phyloP scores from a whole-genome alignment of 2,888 invertebrate genomes.

The Pediacus dermestoides region DNA sequence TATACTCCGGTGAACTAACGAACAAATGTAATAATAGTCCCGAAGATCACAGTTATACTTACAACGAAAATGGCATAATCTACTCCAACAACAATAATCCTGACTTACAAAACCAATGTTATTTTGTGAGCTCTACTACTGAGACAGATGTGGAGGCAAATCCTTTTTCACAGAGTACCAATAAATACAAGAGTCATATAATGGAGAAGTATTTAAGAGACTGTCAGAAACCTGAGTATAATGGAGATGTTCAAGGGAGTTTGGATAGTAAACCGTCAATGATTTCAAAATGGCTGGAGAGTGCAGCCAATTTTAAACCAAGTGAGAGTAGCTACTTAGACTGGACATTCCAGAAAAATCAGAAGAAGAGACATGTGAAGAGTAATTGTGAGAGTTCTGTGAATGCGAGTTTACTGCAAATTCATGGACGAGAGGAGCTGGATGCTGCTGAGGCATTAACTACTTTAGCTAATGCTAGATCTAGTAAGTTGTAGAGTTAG shows the following conservation, averaged over 20 bases:
- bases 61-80: slow-evolving; percentile 20
- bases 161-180: slow-evolving; percentile 41
- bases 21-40: slow-evolving; percentile 20
- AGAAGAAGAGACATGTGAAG: slow-evolving; percentile 39
- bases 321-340: slow-evolving; percentile 68
- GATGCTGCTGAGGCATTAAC: slow-evolving; percentile 75
- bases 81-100: slow-evolving; percentile 33
- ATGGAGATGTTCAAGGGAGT: slow-evolving; percentile 21
- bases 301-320: slow-evolving; percentile 70
- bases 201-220: slow-evolving; percentile 59
- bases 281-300: slow-evolving; percentile 72
- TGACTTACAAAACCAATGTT: slow-evolving; percentile 42
- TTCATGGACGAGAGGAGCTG: slow-evolving; percentile 66
- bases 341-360: slow-evolving; percentile 52
- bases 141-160: slow-evolving; percentile 39
- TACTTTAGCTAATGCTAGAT: slow-evolving; percentile 54
- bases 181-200: slow-evolving; percentile 59
- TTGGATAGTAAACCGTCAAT: slow-evolving; percentile 53
- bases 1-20: slow-evolving; percentile 13
- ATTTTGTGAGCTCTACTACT: slow-evolving; percentile 48
- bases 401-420: slow-evolving; percentile 18
- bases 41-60: slow-evolving; percentile 44
- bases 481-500: slow-evolving; percentile 7
- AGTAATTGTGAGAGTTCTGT: slow-evolving; percentile 14
- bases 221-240: slow-evolving; percentile 40